Evolutionary conservation across 2,888 invertebrate genomes (phyloP).

Genomic region (Athalia cordata): DNA sequence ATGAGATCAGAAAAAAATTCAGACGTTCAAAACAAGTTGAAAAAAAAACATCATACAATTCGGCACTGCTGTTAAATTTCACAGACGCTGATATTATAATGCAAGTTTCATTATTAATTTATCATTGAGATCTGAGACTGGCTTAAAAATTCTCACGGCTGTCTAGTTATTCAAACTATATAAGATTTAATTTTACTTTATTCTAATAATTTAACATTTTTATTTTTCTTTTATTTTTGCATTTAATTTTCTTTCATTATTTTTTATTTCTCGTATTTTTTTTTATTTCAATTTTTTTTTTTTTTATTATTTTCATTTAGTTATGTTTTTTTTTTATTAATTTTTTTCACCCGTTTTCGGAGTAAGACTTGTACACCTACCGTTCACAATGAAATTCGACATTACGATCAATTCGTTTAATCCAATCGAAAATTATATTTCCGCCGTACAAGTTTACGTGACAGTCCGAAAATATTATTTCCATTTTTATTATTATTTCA

Average conservation of each 20-base stretch:
- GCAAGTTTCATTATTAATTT: conserved; percentile 18
- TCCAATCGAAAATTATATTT: no score
- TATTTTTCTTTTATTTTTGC: background rate
- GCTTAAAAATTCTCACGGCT: conserved; percentile 44
- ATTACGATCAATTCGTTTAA: no score
- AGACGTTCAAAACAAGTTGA: background rate
- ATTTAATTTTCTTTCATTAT: background rate
- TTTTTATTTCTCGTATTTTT: conserved; percentile 1
- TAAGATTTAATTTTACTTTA: conserved; percentile 31
- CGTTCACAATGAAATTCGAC: no score
- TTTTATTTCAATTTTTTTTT: background rate
- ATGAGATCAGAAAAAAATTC: conserved; percentile 16
- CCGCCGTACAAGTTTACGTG: background rate
- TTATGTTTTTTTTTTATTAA: conserved; percentile 34
- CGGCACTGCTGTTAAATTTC: conserved; percentile 16
- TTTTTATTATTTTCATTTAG: conserved; percentile 14
- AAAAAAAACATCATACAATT: conserved; percentile 6
- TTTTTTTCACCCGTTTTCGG: background rate
- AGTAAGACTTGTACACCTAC: background rate
- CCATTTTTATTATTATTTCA: background rate
- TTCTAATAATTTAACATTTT: background rate
- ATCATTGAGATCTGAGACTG: conserved; percentile 46
- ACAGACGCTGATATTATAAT: conserved; percentile 7
- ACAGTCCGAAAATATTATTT: background rate
- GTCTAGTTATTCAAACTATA: conserved; percentile 27